Evolutionary conservation across 2,888 invertebrate genomes (phyloP).

Genomic region (Pachydiplax longipennis): DNA sequence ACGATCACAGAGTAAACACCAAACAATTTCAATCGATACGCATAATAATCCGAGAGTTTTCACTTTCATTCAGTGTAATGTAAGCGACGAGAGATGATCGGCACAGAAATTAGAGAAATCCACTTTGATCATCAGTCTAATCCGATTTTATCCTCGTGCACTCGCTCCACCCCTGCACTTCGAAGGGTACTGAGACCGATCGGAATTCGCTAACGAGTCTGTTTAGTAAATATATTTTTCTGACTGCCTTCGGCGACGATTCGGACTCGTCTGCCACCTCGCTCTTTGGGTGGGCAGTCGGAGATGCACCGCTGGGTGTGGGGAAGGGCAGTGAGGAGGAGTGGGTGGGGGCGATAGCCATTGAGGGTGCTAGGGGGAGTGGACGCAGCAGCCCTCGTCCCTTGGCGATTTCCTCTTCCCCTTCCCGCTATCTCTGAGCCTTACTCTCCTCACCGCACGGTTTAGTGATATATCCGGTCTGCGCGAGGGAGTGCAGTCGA

Average conservation of each 20-base stretch:
- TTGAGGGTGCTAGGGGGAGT: neutral
- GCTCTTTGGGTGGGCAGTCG: constrained; percentile 2
- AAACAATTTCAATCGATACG: neutral
- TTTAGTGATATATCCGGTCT: constrained; percentile 34
- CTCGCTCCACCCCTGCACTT: too few relatives aligned
- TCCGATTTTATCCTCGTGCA: too few relatives aligned
- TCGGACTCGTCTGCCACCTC: constrained; percentile 22
- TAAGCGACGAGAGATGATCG: neutral
- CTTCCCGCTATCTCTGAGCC: neutral
- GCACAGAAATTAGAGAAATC: too few relatives aligned
- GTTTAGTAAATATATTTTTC: neutral
- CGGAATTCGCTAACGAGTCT: neutral
- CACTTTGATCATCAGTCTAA: too few relatives aligned
- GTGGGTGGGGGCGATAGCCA: neutral
- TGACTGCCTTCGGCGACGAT: constrained; percentile 12
- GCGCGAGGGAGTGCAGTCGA: constrained; percentile 7
- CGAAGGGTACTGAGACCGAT: neutral
- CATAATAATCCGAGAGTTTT: neutral
- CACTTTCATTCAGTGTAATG: neutral
- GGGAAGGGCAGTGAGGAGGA: neutral
- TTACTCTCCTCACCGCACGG: neutral
- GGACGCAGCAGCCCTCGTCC: neutral
- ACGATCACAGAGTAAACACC: neutral
- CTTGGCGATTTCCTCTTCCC: neutral
- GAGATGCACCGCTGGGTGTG: neutral